Conservation (phyloP, 2,113 vertebrate genomes). For the Platichthys stellatus region DNA sequence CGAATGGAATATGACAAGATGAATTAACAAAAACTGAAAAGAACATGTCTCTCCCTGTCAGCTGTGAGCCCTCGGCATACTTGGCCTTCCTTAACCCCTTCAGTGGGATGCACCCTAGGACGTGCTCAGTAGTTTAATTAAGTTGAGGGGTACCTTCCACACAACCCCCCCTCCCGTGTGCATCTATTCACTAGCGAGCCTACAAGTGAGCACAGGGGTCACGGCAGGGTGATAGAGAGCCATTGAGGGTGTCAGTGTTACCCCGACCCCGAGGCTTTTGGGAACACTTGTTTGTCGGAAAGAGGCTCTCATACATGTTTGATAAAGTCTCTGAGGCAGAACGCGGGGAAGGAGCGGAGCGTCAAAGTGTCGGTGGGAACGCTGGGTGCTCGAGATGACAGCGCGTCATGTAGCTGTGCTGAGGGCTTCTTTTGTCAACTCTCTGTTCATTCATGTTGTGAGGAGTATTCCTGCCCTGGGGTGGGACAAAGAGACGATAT, state of each 20-base stretch:
- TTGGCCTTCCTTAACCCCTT: slow-evolving; percentile 44
- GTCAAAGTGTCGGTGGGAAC: slow-evolving; percentile 19
- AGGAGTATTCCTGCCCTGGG: slow-evolving; percentile 1
- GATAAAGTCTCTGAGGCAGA: slow-evolving; percentile 15
- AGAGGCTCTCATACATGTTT: slow-evolving; percentile 48
- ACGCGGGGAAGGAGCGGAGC: slow-evolving; percentile 13
- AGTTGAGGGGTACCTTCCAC: slow-evolving; percentile 39
- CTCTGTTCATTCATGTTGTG: slow-evolving; percentile 5
- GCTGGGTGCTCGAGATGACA: slow-evolving; percentile 30
- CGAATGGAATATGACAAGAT: background rate
- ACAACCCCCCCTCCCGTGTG: slow-evolving; percentile 15
- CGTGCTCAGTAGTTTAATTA: slow-evolving; percentile 69
- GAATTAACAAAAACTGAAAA: background rate
- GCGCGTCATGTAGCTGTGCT: slow-evolving; percentile 11
- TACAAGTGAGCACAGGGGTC: slow-evolving; percentile 58
- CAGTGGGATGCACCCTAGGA: slow-evolving; percentile 12
- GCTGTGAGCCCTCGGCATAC: slow-evolving; percentile 1
- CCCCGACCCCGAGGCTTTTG: slow-evolving; percentile 29
- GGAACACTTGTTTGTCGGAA: slow-evolving; percentile 56
- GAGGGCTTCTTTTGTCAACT: slow-evolving; percentile 16
- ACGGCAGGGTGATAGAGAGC: slow-evolving; percentile 30
- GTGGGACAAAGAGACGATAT: background rate
- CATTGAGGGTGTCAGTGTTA: slow-evolving; percentile 61
- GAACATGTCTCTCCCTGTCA: background rate
- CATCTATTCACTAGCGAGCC: slow-evolving; percentile 58